Evolutionary conservation across 2,113 vertebrate species (phyloP), one percentile per base, ranked within the genome.

Genomic region (Equus przewalskii): DNA sequence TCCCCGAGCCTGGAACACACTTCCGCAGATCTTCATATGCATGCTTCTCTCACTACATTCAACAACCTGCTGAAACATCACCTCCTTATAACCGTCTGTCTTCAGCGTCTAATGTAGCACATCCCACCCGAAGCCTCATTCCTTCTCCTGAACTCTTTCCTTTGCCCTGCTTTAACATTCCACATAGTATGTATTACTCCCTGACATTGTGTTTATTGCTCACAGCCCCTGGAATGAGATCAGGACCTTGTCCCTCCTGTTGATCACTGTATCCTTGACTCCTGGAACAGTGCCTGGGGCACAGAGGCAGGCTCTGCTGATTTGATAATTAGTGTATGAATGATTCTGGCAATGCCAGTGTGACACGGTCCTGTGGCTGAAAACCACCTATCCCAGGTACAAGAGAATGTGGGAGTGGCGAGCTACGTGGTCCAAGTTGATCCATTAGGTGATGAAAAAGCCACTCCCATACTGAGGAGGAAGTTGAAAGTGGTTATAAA

Each of bases 61-160:
- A 86, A 56, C 33, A 46, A 56, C 44, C 76, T 91, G 46, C 46
- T 83, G 22, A 36, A n/a, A 33, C 4, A 19, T 41, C 51, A 62
- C 73, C 82, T 70, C 12, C 24, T 51, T 51, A 18, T 0, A 60
- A n/a, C 19, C 60, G 44, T 64, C 58, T 72, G 49, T 64, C 58
- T 72, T 93, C 28, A 49, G 28, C 12, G 56, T 4, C 65, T 16
- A 18, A 65, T 10, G 11, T 6, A 62, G 30, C n/a, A 86, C 60
- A 4, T 16, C 21, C 21, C 13, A 33, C 0, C 22, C 0, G 2
- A 73, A n/a, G 12, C 5, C 30, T 14, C 65, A 18, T 2, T 41
- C 46, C 54, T 28, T 5, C 12, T 21, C 70, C 22, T 4, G 18
- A 72, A 8, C 22, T 13, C 76, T n/a, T 3, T 65, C 58, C 58